Evolutionary conservation across 1,140 invertebrate species (phyloP).

Genomic region (Trichonephila clavipes): DNA sequence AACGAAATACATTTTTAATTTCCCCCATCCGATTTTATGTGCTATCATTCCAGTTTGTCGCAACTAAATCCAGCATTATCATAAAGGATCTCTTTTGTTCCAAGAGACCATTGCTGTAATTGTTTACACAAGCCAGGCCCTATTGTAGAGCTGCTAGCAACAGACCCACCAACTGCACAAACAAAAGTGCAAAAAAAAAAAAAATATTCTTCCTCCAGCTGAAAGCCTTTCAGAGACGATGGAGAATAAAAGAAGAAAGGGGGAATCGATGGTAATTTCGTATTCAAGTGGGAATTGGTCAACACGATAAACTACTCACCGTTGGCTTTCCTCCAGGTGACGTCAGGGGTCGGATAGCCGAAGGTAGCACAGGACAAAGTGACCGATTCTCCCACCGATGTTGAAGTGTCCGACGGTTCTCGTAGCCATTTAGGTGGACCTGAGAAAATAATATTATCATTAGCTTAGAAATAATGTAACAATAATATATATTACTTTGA

Average conservation of each 20-base stretch:
- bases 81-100: not conserved
- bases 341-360: constrained; percentile 78
- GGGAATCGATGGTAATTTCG: constrained; percentile 5
- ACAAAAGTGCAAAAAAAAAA: not conserved
- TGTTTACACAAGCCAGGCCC: not conserved
- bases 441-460: not conserved
- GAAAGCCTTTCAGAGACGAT: not conserved
- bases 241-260: not conserved
- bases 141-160: not conserved
- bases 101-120: not conserved
- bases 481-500: no score
- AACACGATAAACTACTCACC: constrained; percentile 51
- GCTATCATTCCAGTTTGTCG: no score
- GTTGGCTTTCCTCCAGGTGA: constrained; percentile 78
- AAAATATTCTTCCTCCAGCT: constrained; percentile 3
- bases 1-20: no score
- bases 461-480: no score
- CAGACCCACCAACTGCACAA: not conserved
- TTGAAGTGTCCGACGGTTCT: constrained; percentile 62
- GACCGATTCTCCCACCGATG: constrained; percentile 77
- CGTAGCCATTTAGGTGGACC: constrained; percentile 69
- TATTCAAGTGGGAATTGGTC: not conserved
- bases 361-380: constrained; percentile 77
- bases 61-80: not conserved
- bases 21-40: no score